Conservation (phyloP, 2,797 vertebrate genomes). For the Myioborus melanocephalus region DNA sequence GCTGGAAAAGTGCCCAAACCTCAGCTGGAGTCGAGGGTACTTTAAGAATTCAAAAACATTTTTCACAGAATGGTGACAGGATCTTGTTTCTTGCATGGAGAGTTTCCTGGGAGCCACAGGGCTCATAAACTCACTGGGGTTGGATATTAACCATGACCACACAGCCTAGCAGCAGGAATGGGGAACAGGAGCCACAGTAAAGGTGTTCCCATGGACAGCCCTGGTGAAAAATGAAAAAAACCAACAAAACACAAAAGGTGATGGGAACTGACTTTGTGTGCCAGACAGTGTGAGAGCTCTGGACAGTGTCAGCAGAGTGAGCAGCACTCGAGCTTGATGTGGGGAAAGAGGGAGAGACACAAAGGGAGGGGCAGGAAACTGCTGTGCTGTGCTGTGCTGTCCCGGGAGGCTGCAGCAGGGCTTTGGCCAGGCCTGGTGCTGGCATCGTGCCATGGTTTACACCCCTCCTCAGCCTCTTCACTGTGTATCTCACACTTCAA, state of each 20-base stretch:
- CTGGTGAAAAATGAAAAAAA: not conserved
- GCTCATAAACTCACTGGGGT: not conserved
- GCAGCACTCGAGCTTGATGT: fast-evolving
- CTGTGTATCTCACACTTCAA: not conserved
- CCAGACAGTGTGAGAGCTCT: not conserved
- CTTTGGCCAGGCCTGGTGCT: not conserved
- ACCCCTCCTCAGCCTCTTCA: not conserved
- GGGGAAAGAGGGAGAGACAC: not conserved
- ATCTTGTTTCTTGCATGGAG: not conserved
- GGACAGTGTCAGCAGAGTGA: not conserved
- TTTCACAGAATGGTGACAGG: not conserved
- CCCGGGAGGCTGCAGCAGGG: not conserved
- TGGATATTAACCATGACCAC: not conserved
- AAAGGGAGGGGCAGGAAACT: not conserved
- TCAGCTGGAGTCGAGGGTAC: fast-evolving
- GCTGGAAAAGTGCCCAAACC: not conserved
- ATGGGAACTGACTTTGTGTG: fast-evolving
- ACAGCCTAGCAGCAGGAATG: not conserved
- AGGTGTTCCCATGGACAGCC: not conserved
- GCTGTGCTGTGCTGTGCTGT: fast-evolving
- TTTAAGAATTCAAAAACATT: not conserved
- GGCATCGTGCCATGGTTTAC: fast-evolving
- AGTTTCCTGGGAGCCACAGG: not conserved
- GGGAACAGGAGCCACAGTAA: not conserved
- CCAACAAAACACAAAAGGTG: not conserved